phyloP scores from a whole-genome alignment of 2,888 invertebrate species.

The Baronia brevicornis region DNA sequence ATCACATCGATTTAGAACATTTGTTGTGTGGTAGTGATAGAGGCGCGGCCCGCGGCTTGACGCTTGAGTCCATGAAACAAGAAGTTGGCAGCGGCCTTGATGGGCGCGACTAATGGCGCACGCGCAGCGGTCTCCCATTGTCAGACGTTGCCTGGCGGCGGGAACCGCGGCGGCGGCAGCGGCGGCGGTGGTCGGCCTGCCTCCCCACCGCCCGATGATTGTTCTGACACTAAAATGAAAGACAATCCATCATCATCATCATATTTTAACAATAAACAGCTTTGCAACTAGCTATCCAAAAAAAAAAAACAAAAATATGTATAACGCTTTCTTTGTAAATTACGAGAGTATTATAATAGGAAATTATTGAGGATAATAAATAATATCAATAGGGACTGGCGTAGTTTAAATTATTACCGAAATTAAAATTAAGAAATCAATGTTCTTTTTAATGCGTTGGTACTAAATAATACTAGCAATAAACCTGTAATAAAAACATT shows the following conservation, averaged over 20 bases:
- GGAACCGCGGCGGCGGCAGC: conserved; percentile 87
- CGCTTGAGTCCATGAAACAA: conserved; percentile 80
- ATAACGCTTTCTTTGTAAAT: no score
- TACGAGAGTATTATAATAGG: no score
- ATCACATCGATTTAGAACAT: conserved; percentile 76
- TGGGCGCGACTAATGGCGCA: conserved; percentile 75
- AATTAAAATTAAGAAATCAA: no score
- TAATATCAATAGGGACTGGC: no score
- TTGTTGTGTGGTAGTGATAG: conserved; percentile 72
- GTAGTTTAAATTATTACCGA: no score
- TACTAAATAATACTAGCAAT: no score
- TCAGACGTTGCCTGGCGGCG: conserved; percentile 85
- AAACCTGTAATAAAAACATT: no score
- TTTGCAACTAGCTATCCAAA: conserved; percentile 1
- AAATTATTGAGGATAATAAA: no score
- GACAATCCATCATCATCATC: no score
- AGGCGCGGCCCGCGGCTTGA: conserved; percentile 57
- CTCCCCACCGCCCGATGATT: conserved; percentile 85
- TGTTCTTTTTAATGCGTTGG: no score
- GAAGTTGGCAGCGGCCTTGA: conserved; percentile 81
- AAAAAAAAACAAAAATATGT: no score
- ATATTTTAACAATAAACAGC: no score
- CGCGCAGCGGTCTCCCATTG: conserved; percentile 81
- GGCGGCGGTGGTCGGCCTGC: conserved; percentile 86
- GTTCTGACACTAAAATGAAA: conserved; percentile 85